Conservation (phyloP, 2,888 invertebrate genomes). For the Ctena decussata region DNA sequence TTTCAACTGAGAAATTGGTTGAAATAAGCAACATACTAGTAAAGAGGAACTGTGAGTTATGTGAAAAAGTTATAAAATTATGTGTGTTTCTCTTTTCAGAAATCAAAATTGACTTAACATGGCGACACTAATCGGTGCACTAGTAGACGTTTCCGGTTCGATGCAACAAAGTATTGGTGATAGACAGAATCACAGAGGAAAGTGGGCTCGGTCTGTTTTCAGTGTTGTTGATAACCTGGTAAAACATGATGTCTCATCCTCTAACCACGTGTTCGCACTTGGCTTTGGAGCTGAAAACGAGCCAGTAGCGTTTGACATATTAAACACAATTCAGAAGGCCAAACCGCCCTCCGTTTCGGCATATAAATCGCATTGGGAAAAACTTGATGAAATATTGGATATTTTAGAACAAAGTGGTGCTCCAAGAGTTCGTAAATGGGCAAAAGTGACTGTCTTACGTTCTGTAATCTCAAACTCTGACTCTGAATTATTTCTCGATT, state of each 20-base stretch:
- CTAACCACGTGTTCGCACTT: neutral
- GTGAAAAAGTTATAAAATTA: too few species aligned
- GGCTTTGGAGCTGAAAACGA: neutral
- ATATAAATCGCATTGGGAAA: neutral
- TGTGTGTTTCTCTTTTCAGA: too few species aligned
- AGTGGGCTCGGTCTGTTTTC: neutral
- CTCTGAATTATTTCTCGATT: neutral
- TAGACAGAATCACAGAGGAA: neutral
- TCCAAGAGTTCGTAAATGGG: neutral
- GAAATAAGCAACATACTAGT: too few species aligned
- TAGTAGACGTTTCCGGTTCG: constrained; percentile 24
- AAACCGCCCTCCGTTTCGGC: neutral
- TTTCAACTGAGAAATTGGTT: too few species aligned
- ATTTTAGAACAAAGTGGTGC: neutral
- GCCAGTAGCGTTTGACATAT: neutral
- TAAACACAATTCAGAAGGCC: neutral
- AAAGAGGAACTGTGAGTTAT: too few species aligned
- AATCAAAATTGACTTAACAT: too few species aligned
- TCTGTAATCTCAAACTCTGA: neutral
- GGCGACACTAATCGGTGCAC: constrained; percentile 6
- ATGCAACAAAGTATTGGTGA: constrained; percentile 4
- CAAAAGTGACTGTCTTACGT: neutral
- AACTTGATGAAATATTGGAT: neutral
- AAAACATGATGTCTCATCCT: neutral
- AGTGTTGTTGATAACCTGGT: constrained; percentile 1